Evolutionary conservation across 2,888 invertebrate species (phyloP), one percentile per base, ranked within the genome.

Genomic region (Palloptera scutellata): DNA sequence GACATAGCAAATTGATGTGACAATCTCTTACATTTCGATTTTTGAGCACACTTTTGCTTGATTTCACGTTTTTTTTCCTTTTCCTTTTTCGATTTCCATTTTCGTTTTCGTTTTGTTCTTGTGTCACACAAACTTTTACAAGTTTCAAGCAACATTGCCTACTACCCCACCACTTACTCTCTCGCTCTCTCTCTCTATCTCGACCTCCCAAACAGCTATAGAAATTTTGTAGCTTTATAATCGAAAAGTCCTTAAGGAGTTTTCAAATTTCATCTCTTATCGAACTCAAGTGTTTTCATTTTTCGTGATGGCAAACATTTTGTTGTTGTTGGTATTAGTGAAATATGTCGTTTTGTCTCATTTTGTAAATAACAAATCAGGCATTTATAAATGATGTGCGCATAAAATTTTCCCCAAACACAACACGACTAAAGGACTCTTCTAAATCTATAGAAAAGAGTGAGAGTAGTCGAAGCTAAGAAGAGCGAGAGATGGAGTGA

Each of bases 311-410:
- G 20, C 55, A 60, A 65, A 48, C 55, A 66, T 63, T 52, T 62
- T 62, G 65, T 45, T 61, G 42, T 10, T 62, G 62, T 58, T 65
- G 61, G 55, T 30, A 48, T 66, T 58, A 51, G 57, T 4, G 30
- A 30, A 30, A 30, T 30, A 4, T 30, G 30, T 58, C 40, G 77
- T 76, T 41, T 77, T 78, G 80, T 79, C 79, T 78, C 81, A 75
- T 82, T 82, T 81, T 81, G 81, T 82, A 81, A 81, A 80, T 81
- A 81, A 79, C 81, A 81, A 81, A 81, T 81, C 81, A 81, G 81
- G 79, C 81, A 81, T 81, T 81, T 81, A 81, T 82, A 81, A 81
- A 82, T 82, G 81, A 81, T 81, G 79, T 79, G 81, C 78, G 81
- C 80, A 80, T 77, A 79, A 75, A 74, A 78, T 78, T 72, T 77